Evolutionary conservation across 2,113 vertebrate genomes (phyloP), one percentile per base, ranked within the genome.

Genomic region (Scalopus aquaticus): DNA sequence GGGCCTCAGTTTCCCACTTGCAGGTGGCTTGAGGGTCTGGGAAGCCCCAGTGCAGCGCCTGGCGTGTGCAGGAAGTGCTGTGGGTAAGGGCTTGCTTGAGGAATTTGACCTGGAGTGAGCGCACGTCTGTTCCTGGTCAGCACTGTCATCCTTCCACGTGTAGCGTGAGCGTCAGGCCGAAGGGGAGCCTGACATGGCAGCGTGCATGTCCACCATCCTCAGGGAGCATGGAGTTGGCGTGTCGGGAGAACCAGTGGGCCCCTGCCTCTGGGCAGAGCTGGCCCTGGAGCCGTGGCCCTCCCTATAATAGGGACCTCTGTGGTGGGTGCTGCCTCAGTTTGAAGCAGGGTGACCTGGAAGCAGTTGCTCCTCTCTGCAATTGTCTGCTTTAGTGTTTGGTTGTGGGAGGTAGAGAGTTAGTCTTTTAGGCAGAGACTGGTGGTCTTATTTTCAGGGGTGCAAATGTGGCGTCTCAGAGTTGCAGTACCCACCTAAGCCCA

Each of bases 261-360:
- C 17, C 17, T 11, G 19, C 10, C 11, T 13, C 9, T 20, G 81
- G 37, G 42, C 35, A 9, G 1, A 1, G 0, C 46, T 26, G 49
- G 3, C 32, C 1, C 2, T 9, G 9, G 15, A 86, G 74, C 49
- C 39, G 32, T n/a, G n/a, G n/a, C 28, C 5, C 26, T 37, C 6
- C 70, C 85, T 51, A 28, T 20, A 35, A 70, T 56, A 69, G 35
- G 56, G 56, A 19, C 24, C 39, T 78, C 5, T 24, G 56, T 62
- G 6, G 30, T 20, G 26, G 9, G 20, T 4, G 10, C 7, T 11
- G 24, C 0, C 37, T 69, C 37, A 3, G 0, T 7, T 4, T 17
- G 76, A 58, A 79, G 64, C 70, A 6, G 35, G 35, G 24, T 70
- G 51, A 42, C 32, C 93, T 1, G 0, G 70, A 90, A 46, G 64